A percentile compares a stretch with the other conserved stretches of the same genome.
These are phyloP conservation scores for Synodontis membranacea DNA, from an alignment of 2,113 vertebrate genomes.

Conservation along the genomic window DNA sequence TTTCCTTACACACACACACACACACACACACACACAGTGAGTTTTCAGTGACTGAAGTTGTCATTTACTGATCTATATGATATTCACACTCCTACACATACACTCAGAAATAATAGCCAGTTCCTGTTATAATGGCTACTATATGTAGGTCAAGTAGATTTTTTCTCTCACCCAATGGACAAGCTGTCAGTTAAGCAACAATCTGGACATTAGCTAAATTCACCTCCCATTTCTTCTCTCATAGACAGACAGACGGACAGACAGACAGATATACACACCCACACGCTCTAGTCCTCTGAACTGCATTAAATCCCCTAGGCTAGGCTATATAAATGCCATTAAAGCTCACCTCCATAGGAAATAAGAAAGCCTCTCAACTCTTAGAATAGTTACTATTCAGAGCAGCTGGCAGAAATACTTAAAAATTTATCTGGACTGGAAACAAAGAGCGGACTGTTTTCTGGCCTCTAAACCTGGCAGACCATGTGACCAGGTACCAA, in stretches of 20 bases:
- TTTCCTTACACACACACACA: not conserved
- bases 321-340: conserved; percentile 52
- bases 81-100: not conserved
- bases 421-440: conserved; percentile 38
- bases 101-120: not conserved
- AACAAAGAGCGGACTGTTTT: conserved; percentile 37
- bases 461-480: conserved; percentile 6
- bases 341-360: conserved; percentile 51
- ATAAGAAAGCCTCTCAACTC: conserved; percentile 50
- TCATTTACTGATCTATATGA: not conserved
- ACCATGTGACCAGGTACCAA: conserved; percentile 13
- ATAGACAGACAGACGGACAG: not conserved
- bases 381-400: conserved; percentile 47
- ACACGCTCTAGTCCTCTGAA: not conserved
- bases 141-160: not conserved
- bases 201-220: conserved; percentile 4
- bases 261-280: conserved; percentile 8
- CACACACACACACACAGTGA: conserved; percentile 2
- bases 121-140: not conserved
- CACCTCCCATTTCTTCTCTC: not conserved
- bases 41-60: not conserved
- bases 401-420: conserved; percentile 44
- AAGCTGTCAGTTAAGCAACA: conserved; percentile 43
- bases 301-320: conserved; percentile 22
- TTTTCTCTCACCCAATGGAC: not conserved